Conservation (phyloP, 2,797 vertebrate genomes). For the Hybognathus amarus region DNA sequence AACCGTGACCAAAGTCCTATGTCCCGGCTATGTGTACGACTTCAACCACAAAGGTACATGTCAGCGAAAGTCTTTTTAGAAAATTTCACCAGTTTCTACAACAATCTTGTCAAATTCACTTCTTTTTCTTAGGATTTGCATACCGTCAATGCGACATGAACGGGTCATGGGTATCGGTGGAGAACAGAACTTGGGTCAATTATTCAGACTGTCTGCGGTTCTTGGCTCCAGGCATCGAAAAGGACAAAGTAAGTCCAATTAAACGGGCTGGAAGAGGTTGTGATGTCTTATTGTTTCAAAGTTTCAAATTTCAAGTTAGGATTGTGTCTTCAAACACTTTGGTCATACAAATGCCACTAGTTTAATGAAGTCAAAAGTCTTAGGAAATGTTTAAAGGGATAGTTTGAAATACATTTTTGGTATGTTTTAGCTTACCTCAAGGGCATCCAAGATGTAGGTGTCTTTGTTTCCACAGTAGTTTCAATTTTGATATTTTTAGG, state of each 20-base stretch:
- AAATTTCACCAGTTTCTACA: neutral
- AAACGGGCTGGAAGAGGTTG: neutral
- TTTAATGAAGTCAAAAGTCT: neutral
- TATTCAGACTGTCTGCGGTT: constrained; percentile 87
- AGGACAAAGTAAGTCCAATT: constrained; percentile 75
- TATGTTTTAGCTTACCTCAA: too few species aligned
- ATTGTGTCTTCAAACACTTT: neutral
- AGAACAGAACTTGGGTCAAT: constrained; percentile 87
- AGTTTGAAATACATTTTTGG: too few species aligned
- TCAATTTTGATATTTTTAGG: too few species aligned
- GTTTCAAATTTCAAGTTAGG: neutral
- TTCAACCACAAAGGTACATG: constrained; percentile 89
- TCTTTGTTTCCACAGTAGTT: too few species aligned
- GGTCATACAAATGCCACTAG: neutral
- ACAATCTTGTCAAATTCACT: neutral
- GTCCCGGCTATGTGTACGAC: constrained; percentile 88
- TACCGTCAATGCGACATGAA: constrained; percentile 85
- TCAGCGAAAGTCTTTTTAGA: neutral
- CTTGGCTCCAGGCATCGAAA: constrained; percentile 75
- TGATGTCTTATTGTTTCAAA: neutral
- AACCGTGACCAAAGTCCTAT: constrained; percentile 78
- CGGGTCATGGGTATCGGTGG: constrained; percentile 83
- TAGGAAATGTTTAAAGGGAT: neutral
- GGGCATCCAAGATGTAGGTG: too few species aligned
- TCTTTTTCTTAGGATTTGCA: constrained; percentile 72